These are phyloP conservation scores for Emydoidea blandingii DNA, from an alignment of 2,797 vertebrate species.

Conservation along the genomic window DNA sequence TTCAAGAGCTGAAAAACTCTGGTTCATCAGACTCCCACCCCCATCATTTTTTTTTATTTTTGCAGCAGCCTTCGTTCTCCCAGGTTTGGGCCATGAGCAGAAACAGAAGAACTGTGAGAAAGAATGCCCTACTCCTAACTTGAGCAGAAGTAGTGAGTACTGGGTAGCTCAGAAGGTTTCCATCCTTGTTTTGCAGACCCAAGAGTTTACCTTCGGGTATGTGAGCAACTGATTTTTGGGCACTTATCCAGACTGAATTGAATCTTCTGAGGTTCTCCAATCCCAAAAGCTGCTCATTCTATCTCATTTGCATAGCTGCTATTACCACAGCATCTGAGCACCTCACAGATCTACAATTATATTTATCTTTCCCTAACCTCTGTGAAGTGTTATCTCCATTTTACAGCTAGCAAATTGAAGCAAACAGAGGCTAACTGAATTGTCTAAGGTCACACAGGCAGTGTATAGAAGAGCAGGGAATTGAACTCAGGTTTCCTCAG, in stretches of 20 bases:
- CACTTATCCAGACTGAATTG: slow-evolving; percentile 55
- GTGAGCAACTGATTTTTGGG: slow-evolving; percentile 55
- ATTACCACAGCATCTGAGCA: neutral
- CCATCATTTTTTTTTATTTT: neutral
- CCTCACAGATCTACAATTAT: neutral
- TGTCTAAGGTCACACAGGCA: neutral
- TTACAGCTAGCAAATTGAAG: neutral
- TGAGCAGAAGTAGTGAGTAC: slow-evolving; percentile 39
- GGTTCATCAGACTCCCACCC: neutral
- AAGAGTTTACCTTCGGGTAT: slow-evolving; percentile 50
- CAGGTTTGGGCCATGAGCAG: slow-evolving; percentile 62
- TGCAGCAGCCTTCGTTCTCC: slow-evolving; percentile 11
- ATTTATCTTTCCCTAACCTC: neutral
- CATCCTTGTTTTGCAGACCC: slow-evolving; percentile 75
- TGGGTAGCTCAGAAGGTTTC: slow-evolving; percentile 48
- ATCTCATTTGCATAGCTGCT: slow-evolving; percentile 1
- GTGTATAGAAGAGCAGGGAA: neutral
- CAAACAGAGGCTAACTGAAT: neutral
- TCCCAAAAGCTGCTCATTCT: neutral
- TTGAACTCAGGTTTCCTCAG: accelerated
- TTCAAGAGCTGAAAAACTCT: neutral
- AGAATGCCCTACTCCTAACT: slow-evolving; percentile 66
- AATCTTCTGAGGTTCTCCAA: slow-evolving; percentile 42
- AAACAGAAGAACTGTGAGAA: slow-evolving; percentile 51
- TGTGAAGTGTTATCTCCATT: neutral